phyloP scores from a whole-genome alignment of 2,797 vertebrate species.

The Gadopsis bispinosus region DNA sequence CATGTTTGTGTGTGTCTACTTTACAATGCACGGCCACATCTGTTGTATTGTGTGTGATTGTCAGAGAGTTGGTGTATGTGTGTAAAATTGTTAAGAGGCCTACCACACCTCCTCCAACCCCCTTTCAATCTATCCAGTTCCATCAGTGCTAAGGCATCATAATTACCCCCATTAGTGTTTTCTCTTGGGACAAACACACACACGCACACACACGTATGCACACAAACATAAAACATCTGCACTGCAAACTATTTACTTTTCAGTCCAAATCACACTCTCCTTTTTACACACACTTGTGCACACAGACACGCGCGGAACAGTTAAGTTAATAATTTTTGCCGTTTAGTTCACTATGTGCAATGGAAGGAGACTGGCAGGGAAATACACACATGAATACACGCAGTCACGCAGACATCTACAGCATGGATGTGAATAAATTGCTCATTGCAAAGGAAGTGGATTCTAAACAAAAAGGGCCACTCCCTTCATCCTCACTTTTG shows the following conservation, averaged over 20 bases:
- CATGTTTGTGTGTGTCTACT: slow-evolving; percentile 19
- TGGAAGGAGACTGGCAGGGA: slow-evolving; percentile 17
- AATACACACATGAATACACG: slow-evolving; percentile 4
- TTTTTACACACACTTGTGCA: slow-evolving; percentile 1
- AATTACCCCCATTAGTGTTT: slow-evolving; percentile 67
- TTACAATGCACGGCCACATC: slow-evolving; percentile 49
- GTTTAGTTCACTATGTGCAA: slow-evolving; percentile 28
- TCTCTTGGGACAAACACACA: slow-evolving; percentile 56
- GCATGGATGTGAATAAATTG: slow-evolving; percentile 61
- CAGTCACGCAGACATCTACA: slow-evolving; percentile 8
- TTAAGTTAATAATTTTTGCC: slow-evolving; percentile 50
- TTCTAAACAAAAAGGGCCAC: slow-evolving; percentile 46
- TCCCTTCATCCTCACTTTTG: slow-evolving; percentile 28
- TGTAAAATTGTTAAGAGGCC: slow-evolving; percentile 38
- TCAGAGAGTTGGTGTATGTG: slow-evolving; percentile 21
- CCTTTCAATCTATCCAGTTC: slow-evolving; percentile 39
- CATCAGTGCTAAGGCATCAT: slow-evolving; percentile 59
- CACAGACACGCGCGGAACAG: slow-evolving; percentile 20
- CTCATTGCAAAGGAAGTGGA: slow-evolving; percentile 68
- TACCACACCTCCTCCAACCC: slow-evolving; percentile 50
- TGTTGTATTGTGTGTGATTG: slow-evolving; percentile 48
- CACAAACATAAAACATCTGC: slow-evolving; percentile 48
- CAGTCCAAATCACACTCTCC: slow-evolving; percentile 35
- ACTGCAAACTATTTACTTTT: slow-evolving; percentile 58
- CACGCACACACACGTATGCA: slow-evolving; percentile 17